Evolutionary conservation across 1,140 invertebrate species (phyloP).

Genomic region (Drosophila tristis): DNA sequence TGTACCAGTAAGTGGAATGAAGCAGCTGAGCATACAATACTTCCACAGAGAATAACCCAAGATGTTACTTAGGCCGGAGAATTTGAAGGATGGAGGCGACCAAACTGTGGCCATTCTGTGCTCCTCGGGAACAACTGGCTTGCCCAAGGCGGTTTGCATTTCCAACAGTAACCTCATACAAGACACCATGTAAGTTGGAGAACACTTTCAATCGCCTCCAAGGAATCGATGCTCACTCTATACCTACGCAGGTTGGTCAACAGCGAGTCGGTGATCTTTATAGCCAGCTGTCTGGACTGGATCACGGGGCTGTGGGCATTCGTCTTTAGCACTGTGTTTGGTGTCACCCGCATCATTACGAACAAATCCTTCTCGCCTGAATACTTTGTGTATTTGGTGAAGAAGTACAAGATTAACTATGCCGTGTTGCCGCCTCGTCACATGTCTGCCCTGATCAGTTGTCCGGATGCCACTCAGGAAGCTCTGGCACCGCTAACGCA

Average conservation of each 20-base stretch:
- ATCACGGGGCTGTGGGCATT: slow-evolving; percentile 67
- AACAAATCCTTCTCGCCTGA: slow-evolving; percentile 57
- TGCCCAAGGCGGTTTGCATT: slow-evolving; percentile 91
- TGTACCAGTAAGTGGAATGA: slow-evolving; percentile 59
- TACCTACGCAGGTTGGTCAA: slow-evolving; percentile 37
- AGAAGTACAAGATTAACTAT: slow-evolving; percentile 73
- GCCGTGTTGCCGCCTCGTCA: slow-evolving; percentile 54
- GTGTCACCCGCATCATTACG: slow-evolving; percentile 68
- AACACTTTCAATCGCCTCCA: not conserved
- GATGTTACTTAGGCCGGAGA: slow-evolving; percentile 48
- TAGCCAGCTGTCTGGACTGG: slow-evolving; percentile 74
- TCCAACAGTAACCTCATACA: slow-evolving; percentile 85
- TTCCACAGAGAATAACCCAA: not conserved
- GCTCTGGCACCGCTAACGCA: slow-evolving; percentile 49
- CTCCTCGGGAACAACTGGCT: slow-evolving; percentile 91
- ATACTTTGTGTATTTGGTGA: slow-evolving; percentile 60
- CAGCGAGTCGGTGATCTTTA: slow-evolving; percentile 59
- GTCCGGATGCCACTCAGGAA: slow-evolving; percentile 50
- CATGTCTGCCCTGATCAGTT: slow-evolving; percentile 45
- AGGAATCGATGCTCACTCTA: no score
- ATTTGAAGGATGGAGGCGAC: slow-evolving; percentile 52
- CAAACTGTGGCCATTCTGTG: slow-evolving; percentile 82
- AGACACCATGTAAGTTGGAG: slow-evolving; percentile 47
- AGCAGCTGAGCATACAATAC: no score
- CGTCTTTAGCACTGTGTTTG: slow-evolving; percentile 48